Percentiles rank a stretch among this genome's conserved stretches.
Evolutionary conservation across 2,888 invertebrate genomes (phyloP).

Genomic region (Napeogenes sylphis): DNA sequence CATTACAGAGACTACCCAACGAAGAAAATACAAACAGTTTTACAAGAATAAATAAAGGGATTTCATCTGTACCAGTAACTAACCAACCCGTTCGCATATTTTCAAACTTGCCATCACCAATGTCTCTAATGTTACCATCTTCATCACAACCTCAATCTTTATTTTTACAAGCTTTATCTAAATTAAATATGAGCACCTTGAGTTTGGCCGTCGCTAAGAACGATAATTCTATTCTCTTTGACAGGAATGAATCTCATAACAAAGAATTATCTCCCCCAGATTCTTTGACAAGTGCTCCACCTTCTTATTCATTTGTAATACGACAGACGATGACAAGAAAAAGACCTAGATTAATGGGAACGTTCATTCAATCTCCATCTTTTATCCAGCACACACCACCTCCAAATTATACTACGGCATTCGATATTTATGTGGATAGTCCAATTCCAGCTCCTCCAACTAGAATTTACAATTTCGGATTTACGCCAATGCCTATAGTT

Average conservation of each 20-base stretch:
- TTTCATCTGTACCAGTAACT: conserved; percentile 24
- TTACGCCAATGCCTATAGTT: conserved; percentile 54
- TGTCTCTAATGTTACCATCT: conserved; percentile 30
- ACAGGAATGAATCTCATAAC: conserved; percentile 15
- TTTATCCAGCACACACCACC: conserved; percentile 66
- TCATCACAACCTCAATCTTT: conserved; percentile 49
- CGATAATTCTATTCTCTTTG: conserved; percentile 11
- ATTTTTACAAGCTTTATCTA: conserved; percentile 56
- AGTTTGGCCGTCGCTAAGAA: conserved; percentile 29
- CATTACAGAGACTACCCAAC: background rate
- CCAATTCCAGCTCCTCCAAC: conserved; percentile 47
- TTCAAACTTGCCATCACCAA: conserved; percentile 39
- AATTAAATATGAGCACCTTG: conserved; percentile 51
- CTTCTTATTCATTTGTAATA: conserved; percentile 68
- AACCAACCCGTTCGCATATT: conserved; percentile 34
- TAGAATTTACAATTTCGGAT: conserved; percentile 56
- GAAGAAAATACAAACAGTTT: conserved; percentile 8
- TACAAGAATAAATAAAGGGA: background rate
- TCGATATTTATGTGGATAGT: conserved; percentile 65
- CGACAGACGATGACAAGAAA: conserved; percentile 57
- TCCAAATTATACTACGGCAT: conserved; percentile 65
- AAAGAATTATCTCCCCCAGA: conserved; percentile 55
- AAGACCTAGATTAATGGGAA: conserved; percentile 64
- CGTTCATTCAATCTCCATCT: conserved; percentile 67
- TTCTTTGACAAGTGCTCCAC: conserved; percentile 64